phyloP scores from a whole-genome alignment of 2,113 vertebrate species.

The Calyptomena viridis region DNA sequence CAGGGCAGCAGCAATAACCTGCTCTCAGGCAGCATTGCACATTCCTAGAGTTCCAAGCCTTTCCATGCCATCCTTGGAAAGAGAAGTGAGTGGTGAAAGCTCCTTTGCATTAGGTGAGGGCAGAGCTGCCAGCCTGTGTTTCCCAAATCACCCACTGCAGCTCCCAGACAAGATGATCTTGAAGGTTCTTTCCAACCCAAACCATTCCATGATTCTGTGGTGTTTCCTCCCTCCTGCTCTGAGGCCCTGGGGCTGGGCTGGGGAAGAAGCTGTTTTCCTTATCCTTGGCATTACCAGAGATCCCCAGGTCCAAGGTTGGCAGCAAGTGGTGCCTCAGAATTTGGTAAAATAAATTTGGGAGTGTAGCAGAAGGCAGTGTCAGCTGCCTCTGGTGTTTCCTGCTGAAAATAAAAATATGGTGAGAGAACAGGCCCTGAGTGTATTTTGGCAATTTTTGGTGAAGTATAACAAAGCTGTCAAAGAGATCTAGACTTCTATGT shows the following conservation, averaged over 20 bases:
- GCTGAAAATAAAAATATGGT: neutral
- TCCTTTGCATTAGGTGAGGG: neutral
- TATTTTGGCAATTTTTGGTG: slow-evolving; percentile 19
- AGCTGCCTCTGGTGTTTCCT: slow-evolving; percentile 20
- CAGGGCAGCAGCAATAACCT: neutral
- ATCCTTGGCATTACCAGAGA: neutral
- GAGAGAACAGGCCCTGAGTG: neutral
- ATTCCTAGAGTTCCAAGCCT: neutral
- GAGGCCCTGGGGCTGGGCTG: neutral
- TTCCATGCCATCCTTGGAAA: neutral
- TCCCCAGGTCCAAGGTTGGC: neutral
- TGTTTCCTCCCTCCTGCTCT: neutral
- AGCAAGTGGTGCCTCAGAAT: neutral
- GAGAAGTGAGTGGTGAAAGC: neutral
- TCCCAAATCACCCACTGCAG: neutral
- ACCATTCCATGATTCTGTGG: neutral
- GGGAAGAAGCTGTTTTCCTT: neutral
- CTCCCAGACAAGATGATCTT: neutral
- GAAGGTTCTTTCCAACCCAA: neutral
- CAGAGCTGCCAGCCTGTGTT: neutral
- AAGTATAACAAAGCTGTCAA: slow-evolving; percentile 14
- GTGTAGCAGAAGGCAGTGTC: neutral
- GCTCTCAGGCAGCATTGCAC: neutral
- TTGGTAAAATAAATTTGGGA: neutral
- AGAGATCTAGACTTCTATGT: neutral